These are phyloP conservation scores for Anniella stebbinsi DNA, from an alignment of 2,797 vertebrate species.

Conservation along the genomic window DNA sequence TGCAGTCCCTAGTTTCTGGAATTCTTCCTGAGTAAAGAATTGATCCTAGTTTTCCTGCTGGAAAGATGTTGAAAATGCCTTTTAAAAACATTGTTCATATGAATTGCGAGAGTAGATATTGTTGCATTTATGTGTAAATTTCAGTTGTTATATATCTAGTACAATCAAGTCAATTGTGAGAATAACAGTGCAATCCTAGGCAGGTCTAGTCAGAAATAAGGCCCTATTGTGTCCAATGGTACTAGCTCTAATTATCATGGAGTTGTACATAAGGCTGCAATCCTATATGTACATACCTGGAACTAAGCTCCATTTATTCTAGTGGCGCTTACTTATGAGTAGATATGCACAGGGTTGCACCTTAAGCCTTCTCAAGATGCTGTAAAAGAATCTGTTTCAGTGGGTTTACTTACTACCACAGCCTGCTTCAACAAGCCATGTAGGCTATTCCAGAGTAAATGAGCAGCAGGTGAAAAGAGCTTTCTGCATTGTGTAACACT, in stretches of 20 bases:
- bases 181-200: too few relatives aligned
- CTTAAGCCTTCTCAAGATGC: too few relatives aligned
- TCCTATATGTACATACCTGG: neutral
- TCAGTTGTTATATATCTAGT: too few relatives aligned
- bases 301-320: neutral
- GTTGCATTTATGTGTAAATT: too few relatives aligned
- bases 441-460: neutral
- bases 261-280: too few relatives aligned
- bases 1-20: neutral
- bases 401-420: too few relatives aligned
- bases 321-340: neutral
- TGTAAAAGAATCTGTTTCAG: too few relatives aligned
- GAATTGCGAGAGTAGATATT: too few relatives aligned
- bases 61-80: neutral
- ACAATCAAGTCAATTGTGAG: too few relatives aligned
- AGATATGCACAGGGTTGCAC: neutral
- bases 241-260: too few relatives aligned
- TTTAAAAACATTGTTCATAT: neutral
- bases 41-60: neutral
- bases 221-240: too few relatives aligned
- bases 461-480: neutral
- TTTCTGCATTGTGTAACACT: neutral
- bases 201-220: too few relatives aligned
- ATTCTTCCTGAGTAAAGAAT: neutral
- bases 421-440: neutral